Evolutionary conservation across 2,888 invertebrate genomes (phyloP).

Genomic region (Acronicta alni): DNA sequence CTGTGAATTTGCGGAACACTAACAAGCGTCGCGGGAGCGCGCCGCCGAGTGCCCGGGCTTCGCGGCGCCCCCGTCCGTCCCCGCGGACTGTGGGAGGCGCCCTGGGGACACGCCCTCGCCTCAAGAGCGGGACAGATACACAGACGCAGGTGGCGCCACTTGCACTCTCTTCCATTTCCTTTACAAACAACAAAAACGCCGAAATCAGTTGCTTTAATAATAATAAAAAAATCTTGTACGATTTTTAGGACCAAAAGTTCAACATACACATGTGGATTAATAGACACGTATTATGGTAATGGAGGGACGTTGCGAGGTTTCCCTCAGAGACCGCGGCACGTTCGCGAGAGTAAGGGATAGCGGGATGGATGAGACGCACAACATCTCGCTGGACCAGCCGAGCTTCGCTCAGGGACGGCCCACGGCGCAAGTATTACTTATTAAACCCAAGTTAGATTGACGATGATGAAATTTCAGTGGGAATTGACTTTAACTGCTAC

Average conservation of each 20-base stretch:
- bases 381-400: constrained; percentile 81
- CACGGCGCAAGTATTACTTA: constrained; percentile 83
- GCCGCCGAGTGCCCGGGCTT: constrained; percentile 86
- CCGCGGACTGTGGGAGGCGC: constrained; percentile 88
- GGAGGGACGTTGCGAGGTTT: constrained; percentile 72
- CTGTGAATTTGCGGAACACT: constrained; percentile 89
- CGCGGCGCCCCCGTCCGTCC: constrained; percentile 88
- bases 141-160: constrained; percentile 83
- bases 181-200: constrained; percentile 48
- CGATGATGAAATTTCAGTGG: constrained; percentile 89
- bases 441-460: constrained; percentile 86
- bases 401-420: constrained; percentile 79
- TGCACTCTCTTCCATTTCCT: constrained; percentile 45
- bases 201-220: constrained; percentile 13
- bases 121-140: constrained; percentile 86
- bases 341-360: constrained; percentile 79
- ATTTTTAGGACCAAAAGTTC: constrained; percentile 50
- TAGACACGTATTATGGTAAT: constrained; percentile 71
- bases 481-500: constrained; percentile 86
- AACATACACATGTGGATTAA: constrained; percentile 61
- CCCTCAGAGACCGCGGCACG: constrained; percentile 77
- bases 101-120: constrained; percentile 89
- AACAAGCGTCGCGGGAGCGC: constrained; percentile 89
- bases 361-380: constrained; percentile 77
- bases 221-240: constrained; percentile 35